phyloP scores from a whole-genome alignment of 2,113 vertebrate genomes.

The Psammodynastes pulverulentus region DNA sequence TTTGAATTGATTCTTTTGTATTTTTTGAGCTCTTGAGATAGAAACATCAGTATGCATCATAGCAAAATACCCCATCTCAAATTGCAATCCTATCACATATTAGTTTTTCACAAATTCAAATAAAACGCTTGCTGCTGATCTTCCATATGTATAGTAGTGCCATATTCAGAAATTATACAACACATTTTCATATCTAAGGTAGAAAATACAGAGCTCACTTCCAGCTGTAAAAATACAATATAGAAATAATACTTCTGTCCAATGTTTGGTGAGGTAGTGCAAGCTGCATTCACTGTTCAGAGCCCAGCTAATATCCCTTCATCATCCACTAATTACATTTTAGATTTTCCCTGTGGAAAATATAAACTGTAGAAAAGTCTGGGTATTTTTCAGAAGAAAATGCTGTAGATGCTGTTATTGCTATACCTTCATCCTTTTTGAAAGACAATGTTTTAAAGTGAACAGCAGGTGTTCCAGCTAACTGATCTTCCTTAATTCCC shows the following conservation, averaged over 20 bases:
- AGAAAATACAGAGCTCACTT: background rate
- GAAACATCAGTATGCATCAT: background rate
- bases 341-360: background rate
- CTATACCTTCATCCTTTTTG: background rate
- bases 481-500: background rate
- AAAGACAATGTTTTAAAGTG: background rate
- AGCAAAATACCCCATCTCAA: background rate
- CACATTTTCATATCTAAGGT: background rate
- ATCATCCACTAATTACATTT: background rate
- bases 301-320: background rate
- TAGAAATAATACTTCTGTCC: background rate
- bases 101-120: background rate
- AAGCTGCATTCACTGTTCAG: background rate
- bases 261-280: background rate
- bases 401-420: background rate
- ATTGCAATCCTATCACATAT: background rate
- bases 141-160: background rate
- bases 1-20: constrained; percentile 41
- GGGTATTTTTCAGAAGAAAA: background rate
- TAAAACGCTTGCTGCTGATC: background rate
- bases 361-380: background rate
- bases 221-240: background rate
- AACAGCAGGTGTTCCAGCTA: background rate
- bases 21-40: constrained; percentile 25
- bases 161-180: background rate